Conservation (phyloP, 2,888 invertebrate genomes). For the Dorcus parallelipipedus region DNA sequence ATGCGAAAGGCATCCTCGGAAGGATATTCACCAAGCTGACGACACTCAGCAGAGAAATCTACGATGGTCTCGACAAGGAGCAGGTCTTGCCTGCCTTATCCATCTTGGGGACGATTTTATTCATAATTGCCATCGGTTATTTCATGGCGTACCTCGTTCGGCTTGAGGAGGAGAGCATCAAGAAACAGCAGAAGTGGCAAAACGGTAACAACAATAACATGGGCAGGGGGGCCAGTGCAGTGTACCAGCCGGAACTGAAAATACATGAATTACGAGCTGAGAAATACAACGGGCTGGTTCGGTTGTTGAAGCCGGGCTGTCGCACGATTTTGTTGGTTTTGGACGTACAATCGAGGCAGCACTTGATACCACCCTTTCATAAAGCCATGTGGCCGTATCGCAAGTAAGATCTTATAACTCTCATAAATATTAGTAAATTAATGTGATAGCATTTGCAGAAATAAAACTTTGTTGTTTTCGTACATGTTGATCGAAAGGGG, state of each 20-base stretch:
- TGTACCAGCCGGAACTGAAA: slow-evolving; percentile 65
- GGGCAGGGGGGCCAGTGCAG: slow-evolving; percentile 26
- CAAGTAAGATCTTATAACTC: slow-evolving; percentile 60
- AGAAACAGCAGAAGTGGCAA: slow-evolving; percentile 51
- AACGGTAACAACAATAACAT: slow-evolving; percentile 45
- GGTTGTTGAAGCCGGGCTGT: slow-evolving; percentile 91
- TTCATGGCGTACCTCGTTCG: slow-evolving; percentile 80
- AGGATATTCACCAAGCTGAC: slow-evolving; percentile 64
- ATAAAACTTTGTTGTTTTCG: slow-evolving; percentile 94
- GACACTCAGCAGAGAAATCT: slow-evolving; percentile 67
- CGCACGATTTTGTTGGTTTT: slow-evolving; percentile 88
- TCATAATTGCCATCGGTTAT: slow-evolving; percentile 77
- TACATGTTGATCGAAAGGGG: slow-evolving; percentile 91
- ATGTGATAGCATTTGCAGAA: slow-evolving; percentile 57
- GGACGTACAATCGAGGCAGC: slow-evolving; percentile 82
- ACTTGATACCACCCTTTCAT: slow-evolving; percentile 87
- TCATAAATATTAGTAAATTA: neutral
- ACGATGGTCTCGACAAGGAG: slow-evolving; percentile 70
- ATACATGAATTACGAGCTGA: slow-evolving; percentile 92
- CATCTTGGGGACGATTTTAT: slow-evolving; percentile 70
- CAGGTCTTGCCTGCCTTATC: slow-evolving; percentile 78
- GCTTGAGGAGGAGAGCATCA: slow-evolving; percentile 58
- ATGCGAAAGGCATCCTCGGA: slow-evolving; percentile 69
- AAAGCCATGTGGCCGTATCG: slow-evolving; percentile 94
- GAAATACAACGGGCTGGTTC: slow-evolving; percentile 91